Percentiles rank a stretch among this genome's conserved stretches.
These are phyloP conservation scores for Meda fulgida DNA, from an alignment of 2,797 vertebrate genomes.

Conservation along the genomic window DNA sequence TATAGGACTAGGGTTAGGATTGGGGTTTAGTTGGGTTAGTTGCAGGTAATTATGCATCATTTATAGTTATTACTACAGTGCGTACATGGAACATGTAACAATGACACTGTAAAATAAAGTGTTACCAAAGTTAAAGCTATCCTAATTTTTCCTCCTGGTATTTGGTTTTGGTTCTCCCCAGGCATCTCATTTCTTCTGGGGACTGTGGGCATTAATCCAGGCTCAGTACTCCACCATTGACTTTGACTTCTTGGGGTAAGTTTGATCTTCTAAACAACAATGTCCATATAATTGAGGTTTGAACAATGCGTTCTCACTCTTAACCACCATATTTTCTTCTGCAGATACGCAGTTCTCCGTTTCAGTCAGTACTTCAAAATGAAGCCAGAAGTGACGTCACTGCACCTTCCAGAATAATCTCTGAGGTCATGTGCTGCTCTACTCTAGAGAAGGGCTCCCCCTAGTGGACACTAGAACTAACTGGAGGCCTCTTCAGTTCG, in stretches of 20 bases:
- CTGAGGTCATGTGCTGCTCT: constrained; percentile 11
- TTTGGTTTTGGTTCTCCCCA: constrained; percentile 4
- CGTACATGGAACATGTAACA: no score
- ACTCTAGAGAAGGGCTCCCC: constrained; percentile 60
- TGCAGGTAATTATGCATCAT: no score
- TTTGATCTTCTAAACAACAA: neutral
- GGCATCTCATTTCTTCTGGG: constrained; percentile 67
- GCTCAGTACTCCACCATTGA: constrained; percentile 94
- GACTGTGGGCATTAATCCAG: constrained; percentile 96
- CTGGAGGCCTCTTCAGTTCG: constrained; percentile 47
- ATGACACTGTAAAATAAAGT: no score
- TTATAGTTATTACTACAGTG: no score
- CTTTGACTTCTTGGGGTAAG: constrained; percentile 96
- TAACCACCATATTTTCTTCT: constrained; percentile 70
- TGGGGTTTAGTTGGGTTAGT: no score
- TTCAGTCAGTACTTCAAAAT: constrained; percentile 98
- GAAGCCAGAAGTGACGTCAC: constrained; percentile 86
- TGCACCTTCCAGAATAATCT: constrained; percentile 87
- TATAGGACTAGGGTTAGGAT: no score
- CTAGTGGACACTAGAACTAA: constrained; percentile 65
- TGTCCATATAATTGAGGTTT: neutral
- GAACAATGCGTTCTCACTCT: neutral
- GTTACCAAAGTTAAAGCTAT: neutral
- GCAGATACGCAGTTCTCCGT: constrained; percentile 95
- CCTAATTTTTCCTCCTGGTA: neutral